Evolutionary conservation across 2,113 vertebrate species (phyloP), one percentile per base, ranked within the genome.

Genomic region (Aegotheles bennettii): DNA sequence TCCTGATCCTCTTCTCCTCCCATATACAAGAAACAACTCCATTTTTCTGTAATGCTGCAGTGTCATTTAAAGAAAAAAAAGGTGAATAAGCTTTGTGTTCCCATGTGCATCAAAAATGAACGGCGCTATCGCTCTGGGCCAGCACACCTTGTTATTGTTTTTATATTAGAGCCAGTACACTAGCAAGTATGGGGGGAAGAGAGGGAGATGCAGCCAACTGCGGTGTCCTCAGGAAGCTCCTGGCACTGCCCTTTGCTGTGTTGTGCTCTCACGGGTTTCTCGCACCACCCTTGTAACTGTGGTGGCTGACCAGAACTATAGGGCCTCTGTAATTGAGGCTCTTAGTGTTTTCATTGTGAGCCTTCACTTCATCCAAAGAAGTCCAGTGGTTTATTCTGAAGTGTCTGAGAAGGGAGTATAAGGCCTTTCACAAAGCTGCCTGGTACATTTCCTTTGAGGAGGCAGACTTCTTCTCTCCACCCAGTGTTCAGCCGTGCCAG

Each of bases 361-460:
- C 48, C 63, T 76, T 93, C 15, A 4, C 84, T 93, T 94, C 83
- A 81, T 84, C 92, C 7, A 15, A 5, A 93, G 78, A 85, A 94
- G 73, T 75, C 73, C 88, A 73, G 86, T 84, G 93, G 92, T 89
- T 93, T 95, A 75, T 93, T 95, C 86, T 90, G 80, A 75, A 94
- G 86, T 75, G 69, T 64, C 68, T 96, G 76, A 86, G 90, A 50
- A 89, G 63, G 76, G 73, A 87, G 77, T 75, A 3, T 79, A 60
- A 92, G 90, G 95, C 84, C 73, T 89, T 93, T 94, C 80, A 75
- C 79, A 81, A 68, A 90, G 80, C 87, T 89, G 87, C 94, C 65
- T 76, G 82, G 70, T 93, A 59, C 80, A 21, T 89, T 94, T 91
- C 85, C 75, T 96, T 88, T 70, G 93, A 89, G 85, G 92, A 90